Base-by-base conservation (phyloP, 1,140 invertebrate genomes). In the Drosophila eugracilis region DNA sequence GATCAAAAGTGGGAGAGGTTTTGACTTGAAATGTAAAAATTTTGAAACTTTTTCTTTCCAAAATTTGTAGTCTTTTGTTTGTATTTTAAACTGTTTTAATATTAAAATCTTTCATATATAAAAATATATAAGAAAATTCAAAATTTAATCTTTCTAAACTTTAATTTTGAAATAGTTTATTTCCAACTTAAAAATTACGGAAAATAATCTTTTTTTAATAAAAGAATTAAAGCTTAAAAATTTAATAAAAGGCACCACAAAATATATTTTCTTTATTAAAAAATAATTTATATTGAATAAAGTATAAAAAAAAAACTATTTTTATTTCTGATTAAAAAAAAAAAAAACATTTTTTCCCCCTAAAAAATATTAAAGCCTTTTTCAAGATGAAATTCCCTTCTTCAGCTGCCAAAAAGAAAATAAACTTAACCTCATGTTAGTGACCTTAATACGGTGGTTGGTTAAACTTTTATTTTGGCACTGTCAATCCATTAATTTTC, bases 401-500 rank as follows among this genome's bases (percentile, higher is more conserved):
- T n/a, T n/a, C n/a, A n/a, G n/a, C n/a, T n/a, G n/a, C n/a, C n/a
- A n/a, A n/a, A n/a, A n/a, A n/a, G 12, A 21, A 32, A 19, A n/a
- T 2, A n/a, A 32, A 12, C 4, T 19, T 32, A n/a, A 32, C 47
- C 17, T 19, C 28, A 32, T 48, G n/a, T 3, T 3, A 12, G 9
- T 57, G 48, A 50, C 42, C 53, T 5, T 32, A 57, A 9, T 58
- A 24, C 52, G 5, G 6, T 37, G 30, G 39, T 59, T 62, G 28
- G 41, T 37, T 26, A 60, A 59, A 63, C 39, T 60, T 41, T 62
- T 42, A 32, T 67, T 22, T 41, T 34, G 21, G 32, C 41, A 30
- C 42, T 48, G 37, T 62, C 55, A 44, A 70, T 49, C 19, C 66
- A 69, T 70, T 67, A 67, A 44, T 52, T 67, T 67, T 44, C 60